Evolutionary conservation across 2,888 invertebrate species (phyloP).

Genomic region (Chouioia cunea): DNA sequence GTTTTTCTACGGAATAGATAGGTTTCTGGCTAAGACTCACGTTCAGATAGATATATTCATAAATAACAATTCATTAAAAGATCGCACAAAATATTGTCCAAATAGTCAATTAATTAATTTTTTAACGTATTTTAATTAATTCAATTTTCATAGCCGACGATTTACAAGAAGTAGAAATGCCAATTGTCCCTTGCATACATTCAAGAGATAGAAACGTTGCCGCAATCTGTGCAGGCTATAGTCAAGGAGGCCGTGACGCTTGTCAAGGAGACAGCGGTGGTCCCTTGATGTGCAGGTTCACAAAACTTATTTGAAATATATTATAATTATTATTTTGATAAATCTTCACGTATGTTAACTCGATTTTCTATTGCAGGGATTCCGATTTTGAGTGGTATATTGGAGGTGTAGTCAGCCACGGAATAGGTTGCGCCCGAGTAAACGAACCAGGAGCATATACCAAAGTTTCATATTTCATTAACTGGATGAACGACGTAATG

Average conservation of each 20-base stretch:
- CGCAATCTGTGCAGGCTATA: conserved; percentile 83
- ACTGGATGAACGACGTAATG: conserved; percentile 79
- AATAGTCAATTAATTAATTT: no score
- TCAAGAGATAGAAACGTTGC: conserved; percentile 75
- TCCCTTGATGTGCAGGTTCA: conserved; percentile 80
- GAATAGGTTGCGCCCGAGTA: conserved; percentile 86
- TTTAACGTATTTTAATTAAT: background rate
- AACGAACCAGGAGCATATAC: conserved; percentile 88
- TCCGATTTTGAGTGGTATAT: conserved; percentile 81
- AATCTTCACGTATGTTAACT: background rate
- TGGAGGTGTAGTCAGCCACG: conserved; percentile 88
- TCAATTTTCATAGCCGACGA: conserved; percentile 83
- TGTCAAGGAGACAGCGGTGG: conserved; percentile 91
- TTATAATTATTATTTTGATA: background rate
- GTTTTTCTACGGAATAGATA: no score
- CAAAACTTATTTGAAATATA: no score
- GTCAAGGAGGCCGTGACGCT: conserved; percentile 83
- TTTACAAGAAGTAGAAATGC: conserved; percentile 83
- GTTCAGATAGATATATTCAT: no score
- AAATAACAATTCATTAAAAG: no score
- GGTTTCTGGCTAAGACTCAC: no score
- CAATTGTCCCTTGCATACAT: conserved; percentile 79
- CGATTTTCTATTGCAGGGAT: conserved; percentile 51
- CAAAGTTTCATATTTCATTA: conserved; percentile 79
- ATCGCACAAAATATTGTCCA: no score